Evolutionary conservation across 1,140 invertebrate species (phyloP), one percentile per base, ranked within the genome.

Genomic region (Phymastichus coffea): DNA sequence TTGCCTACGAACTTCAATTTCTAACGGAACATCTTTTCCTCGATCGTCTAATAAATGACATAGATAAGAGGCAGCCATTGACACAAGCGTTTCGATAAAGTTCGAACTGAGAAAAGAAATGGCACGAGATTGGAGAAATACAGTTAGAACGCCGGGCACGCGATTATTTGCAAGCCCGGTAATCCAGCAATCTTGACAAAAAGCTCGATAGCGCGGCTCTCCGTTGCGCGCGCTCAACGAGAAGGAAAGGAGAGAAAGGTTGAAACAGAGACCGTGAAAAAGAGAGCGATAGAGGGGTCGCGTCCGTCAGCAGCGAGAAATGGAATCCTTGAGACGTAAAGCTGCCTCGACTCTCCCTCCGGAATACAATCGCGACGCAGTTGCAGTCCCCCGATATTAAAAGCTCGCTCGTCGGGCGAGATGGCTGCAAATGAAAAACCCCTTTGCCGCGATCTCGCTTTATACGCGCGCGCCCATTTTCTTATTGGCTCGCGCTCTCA

Each of bases 351-450:
- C 49, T 38, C 15, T 25, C 33, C 14, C 17, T 41, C 56, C 4
- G 10, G 15, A 28, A 19, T 19, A 30, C 26, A 37, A 38, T 41
- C 35, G 25, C 35, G 14, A 1, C 33, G 12, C n/a, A 20, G 28
- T 38, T 28, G 15, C 15, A n/a, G 22, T 20, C 38, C 33, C 23
- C 20, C n/a, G 56, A 58, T 58, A 52, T 58, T 58, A 52, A 52
- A 58, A 58, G 40, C 46, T 37, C 2, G 4, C n/a, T 17, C 2
- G 15, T 35, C 30, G 26, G 6, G n/a, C n/a, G n/a, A n/a, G n/a
- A n/a, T n/a, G 37, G 37, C 52, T 55, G 59, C 37, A 48, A 54
- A 61, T 55, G 58, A 61, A 51, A 58, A 58, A 49, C 25, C 38
- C 56, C 35, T 58, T 43, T 47, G 19, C 6, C 2, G n/a, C n/a